These are phyloP conservation scores for Drosophila eohydei DNA, from an alignment of 2,888 invertebrate species.

Conservation along the genomic window DNA sequence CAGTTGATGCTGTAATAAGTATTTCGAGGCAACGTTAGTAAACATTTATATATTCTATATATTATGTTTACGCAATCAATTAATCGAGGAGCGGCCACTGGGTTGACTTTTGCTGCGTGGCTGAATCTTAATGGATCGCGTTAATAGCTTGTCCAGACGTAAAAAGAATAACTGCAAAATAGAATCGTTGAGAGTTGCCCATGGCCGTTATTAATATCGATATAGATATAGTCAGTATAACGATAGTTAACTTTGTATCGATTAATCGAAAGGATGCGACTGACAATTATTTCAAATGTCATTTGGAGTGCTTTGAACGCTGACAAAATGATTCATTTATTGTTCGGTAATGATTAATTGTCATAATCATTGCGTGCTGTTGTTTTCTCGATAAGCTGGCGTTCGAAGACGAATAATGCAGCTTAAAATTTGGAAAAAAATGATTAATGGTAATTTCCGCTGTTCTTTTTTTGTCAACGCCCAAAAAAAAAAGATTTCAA, in stretches of 20 bases:
- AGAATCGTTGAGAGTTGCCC: too few species aligned
- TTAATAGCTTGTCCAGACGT: slow-evolving; percentile 88
- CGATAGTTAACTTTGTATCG: background rate
- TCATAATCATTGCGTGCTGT: background rate
- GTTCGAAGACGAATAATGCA: slow-evolving; percentile 17
- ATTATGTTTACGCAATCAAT: too few species aligned
- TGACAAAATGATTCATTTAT: slow-evolving; percentile 10
- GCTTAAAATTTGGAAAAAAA: background rate
- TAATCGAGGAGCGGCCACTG: too few species aligned
- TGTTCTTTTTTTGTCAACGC: background rate
- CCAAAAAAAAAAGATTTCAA: slow-evolving; percentile 3
- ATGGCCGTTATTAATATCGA: slow-evolving; percentile 4
- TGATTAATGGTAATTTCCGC: slow-evolving; percentile 3
- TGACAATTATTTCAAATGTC: background rate
- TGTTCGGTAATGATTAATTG: slow-evolving; percentile 16
- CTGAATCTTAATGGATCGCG: too few species aligned
- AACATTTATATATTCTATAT: too few species aligned
- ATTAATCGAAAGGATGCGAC: slow-evolving; percentile 15
- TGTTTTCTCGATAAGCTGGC: background rate
- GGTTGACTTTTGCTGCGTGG: too few species aligned
- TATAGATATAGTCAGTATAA: background rate
- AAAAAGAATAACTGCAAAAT: slow-evolving; percentile 90
- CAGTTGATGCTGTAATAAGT: too few species aligned
- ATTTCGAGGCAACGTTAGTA: too few species aligned
- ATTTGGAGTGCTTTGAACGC: background rate